Evolutionary conservation across 2,113 vertebrate genomes (phyloP).

Genomic region (Aldabrachelys gigantea): DNA sequence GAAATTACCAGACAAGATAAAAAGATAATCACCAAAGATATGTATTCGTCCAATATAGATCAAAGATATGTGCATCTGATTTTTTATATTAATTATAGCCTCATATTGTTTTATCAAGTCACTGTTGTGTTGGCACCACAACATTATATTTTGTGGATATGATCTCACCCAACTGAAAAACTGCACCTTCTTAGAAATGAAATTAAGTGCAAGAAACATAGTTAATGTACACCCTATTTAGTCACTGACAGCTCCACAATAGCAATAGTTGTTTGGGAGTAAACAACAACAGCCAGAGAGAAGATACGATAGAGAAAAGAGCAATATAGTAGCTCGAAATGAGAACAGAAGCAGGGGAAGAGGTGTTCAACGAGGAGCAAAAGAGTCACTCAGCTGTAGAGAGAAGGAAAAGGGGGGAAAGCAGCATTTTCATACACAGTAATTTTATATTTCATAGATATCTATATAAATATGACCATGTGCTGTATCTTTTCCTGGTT

Average conservation of each 20-base stretch:
- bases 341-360: neutral
- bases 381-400: neutral
- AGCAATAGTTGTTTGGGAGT: neutral
- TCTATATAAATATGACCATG: neutral
- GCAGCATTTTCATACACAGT: neutral
- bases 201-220: neutral
- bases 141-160: neutral
- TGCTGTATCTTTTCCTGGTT: neutral
- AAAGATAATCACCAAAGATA: neutral
- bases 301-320: neutral
- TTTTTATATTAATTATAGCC: neutral
- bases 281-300: neutral
- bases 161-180: neutral
- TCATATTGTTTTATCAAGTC: neutral
- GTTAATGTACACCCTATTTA: neutral
- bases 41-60: neutral
- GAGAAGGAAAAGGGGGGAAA: neutral
- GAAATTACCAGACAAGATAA: neutral
- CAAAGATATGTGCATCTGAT: neutral
- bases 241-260: neutral
- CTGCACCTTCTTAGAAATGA: neutral
- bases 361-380: neutral
- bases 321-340: neutral
- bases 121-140: neutral
- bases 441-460: neutral